Conservation (phyloP, 2,797 vertebrate species). For the Tolypeutes matacus region DNA sequence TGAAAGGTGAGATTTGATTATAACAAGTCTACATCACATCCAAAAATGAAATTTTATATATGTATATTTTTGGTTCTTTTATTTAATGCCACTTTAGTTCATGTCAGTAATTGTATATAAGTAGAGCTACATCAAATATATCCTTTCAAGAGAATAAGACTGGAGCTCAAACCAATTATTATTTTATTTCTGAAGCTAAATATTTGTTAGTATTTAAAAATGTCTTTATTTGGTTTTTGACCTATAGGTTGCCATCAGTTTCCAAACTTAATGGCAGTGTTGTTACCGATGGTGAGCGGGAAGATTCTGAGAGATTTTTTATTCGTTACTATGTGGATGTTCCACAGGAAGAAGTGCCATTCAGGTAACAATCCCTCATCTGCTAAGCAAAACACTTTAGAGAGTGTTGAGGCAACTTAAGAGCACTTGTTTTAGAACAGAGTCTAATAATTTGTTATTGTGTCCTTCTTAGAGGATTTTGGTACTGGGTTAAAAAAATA, state of each 20-base stretch:
- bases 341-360: slow-evolving; percentile 92
- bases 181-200: slow-evolving; percentile 40
- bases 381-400: not conserved
- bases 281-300: slow-evolving; percentile 93
- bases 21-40: not conserved
- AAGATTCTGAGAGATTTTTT: slow-evolving; percentile 98
- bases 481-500: slow-evolving; percentile 14
- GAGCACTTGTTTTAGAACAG: not conserved
- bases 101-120: not conserved
- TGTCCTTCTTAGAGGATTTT: not conserved
- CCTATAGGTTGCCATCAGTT: slow-evolving; percentile 94
- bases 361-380: slow-evolving; percentile 89
- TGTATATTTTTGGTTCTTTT: not conserved
- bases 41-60: not conserved
- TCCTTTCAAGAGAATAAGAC: slow-evolving; percentile 19
- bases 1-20: slow-evolving; percentile 19
- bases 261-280: slow-evolving; percentile 94
- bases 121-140: not conserved
- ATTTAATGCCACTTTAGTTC: not conserved
- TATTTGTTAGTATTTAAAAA: slow-evolving; percentile 54
- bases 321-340: slow-evolving; percentile 95
- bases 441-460: slow-evolving; percentile 20
- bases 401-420: not conserved
- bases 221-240: slow-evolving; percentile 66
- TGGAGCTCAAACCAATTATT: not conserved